phyloP scores from a whole-genome alignment of 1,140 invertebrate species.

The Mycetomoellerius zeteki region DNA sequence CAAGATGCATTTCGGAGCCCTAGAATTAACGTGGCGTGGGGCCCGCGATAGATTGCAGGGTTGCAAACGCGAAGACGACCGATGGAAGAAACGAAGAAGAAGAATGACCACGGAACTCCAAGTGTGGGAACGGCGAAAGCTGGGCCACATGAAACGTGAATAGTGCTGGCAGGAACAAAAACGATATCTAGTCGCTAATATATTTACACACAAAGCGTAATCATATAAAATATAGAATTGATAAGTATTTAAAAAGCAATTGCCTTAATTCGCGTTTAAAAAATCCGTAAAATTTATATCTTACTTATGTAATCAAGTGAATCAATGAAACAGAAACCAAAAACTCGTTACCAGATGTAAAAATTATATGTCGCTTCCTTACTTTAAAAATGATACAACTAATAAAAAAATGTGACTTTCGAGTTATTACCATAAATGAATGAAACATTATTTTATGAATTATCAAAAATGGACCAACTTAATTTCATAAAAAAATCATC shows the following conservation, averaged over 20 bases:
- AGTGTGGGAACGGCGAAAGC: constrained; percentile 73
- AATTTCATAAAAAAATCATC: no score
- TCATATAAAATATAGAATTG: not conserved
- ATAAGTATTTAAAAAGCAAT: not conserved
- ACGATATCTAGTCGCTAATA: not conserved
- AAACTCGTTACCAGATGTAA: not conserved
- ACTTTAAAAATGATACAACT: no score
- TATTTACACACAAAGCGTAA: not conserved
- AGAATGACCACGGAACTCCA: constrained; percentile 68
- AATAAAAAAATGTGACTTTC: no score
- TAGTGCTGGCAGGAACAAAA: constrained; percentile 6
- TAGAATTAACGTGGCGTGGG: constrained; percentile 83
- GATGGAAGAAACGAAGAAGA: constrained; percentile 68
- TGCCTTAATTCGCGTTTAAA: no score
- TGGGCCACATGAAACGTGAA: constrained; percentile 70
- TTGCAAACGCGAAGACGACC: constrained; percentile 71
- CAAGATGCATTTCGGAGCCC: constrained; percentile 81
- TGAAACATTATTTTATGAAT: no score
- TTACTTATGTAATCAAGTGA: no score
- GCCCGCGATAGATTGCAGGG: constrained; percentile 83
- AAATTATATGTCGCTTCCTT: not conserved
- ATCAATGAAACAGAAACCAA: not conserved
- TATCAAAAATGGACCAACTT: no score
- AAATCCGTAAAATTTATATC: not conserved
- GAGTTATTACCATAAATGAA: no score